Percentiles rank a stretch among this genome's conserved stretches.
Evolutionary conservation across 2,888 invertebrate species (phyloP).

Genomic region (Drosophila mercatorum): DNA sequence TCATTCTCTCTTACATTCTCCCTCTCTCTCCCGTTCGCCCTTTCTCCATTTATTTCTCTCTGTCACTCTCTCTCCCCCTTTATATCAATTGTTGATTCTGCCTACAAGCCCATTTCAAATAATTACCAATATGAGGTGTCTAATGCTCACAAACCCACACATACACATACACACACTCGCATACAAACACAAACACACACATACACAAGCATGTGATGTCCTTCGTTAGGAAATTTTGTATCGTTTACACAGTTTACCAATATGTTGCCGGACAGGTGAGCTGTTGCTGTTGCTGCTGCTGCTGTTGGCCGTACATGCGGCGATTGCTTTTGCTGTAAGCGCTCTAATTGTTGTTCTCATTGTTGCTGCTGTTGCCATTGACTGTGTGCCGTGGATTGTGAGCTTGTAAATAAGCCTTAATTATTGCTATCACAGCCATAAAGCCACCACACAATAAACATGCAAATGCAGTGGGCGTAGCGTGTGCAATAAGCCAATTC

Average conservation of each 20-base stretch:
- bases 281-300: slow-evolving; percentile 3
- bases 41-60: neutral
- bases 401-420: slow-evolving; percentile 80
- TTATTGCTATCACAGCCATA: slow-evolving; percentile 75
- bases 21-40: neutral
- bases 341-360: slow-evolving; percentile 44
- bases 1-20: neutral
- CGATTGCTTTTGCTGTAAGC: slow-evolving; percentile 32
- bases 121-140: slow-evolving; percentile 75
- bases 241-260: slow-evolving; percentile 61
- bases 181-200: slow-evolving; percentile 18
- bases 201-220: slow-evolving; percentile 24
- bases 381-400: slow-evolving; percentile 51
- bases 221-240: slow-evolving; percentile 40
- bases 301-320: slow-evolving; percentile 19
- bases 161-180: slow-evolving; percentile 7
- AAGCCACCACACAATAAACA: slow-evolving; percentile 80
- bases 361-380: slow-evolving; percentile 25
- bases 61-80: neutral
- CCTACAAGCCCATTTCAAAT: slow-evolving; percentile 59
- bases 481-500: slow-evolving; percentile 59
- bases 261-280: slow-evolving; percentile 60
- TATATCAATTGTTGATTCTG: slow-evolving; percentile 15
- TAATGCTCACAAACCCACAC: slow-evolving; percentile 40
- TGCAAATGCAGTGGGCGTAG: slow-evolving; percentile 64